These are phyloP conservation scores for Cyclura pinguis DNA, from an alignment of 2,797 vertebrate genomes.

Conservation along the genomic window DNA sequence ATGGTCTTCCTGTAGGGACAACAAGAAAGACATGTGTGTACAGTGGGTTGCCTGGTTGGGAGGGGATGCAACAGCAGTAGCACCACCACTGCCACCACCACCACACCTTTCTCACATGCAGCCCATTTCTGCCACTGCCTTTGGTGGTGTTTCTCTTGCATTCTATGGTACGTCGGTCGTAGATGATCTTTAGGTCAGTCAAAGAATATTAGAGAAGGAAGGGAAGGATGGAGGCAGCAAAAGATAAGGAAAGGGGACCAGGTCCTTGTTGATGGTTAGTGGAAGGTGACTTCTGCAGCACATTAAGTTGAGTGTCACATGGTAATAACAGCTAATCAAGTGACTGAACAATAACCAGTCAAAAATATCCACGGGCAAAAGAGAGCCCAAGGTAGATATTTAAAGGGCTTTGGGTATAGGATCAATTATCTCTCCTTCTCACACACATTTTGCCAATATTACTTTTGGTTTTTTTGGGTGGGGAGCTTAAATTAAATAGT, in stretches of 20 bases:
- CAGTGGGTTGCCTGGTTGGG: constrained; percentile 63
- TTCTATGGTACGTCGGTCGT: constrained; percentile 67
- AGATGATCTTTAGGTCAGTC: constrained; percentile 68
- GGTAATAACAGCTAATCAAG: constrained; percentile 66
- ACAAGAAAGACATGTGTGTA: constrained; percentile 84
- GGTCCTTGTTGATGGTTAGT: constrained; percentile 75
- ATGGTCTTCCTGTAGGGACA: constrained; percentile 93
- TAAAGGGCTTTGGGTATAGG: constrained; percentile 3
- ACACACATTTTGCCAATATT: constrained; percentile 19
- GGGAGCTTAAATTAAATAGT: constrained; percentile 45
- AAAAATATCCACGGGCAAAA: constrained; percentile 45
- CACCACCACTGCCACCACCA: constrained; percentile 23
- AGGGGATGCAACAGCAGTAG: constrained; percentile 42
- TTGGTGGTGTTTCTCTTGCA: constrained; percentile 49
- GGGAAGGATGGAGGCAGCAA: constrained; percentile 40
- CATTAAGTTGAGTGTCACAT: constrained; percentile 78
- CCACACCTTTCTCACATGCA: constrained; percentile 66
- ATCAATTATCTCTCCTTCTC: constrained; percentile 35
- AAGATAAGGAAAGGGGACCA: constrained; percentile 23
- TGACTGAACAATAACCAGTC: constrained; percentile 13
- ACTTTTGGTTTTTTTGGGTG: constrained; percentile 36
- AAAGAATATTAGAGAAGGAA: constrained; percentile 57
- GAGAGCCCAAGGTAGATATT: not conserved
- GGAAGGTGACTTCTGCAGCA: constrained; percentile 68
- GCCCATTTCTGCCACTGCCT: constrained; percentile 57